Percentiles rank a stretch among this genome's conserved stretches.
phyloP scores from a whole-genome alignment of 64 coral and sea anemone species.

The Trachythela sp. region DNA sequence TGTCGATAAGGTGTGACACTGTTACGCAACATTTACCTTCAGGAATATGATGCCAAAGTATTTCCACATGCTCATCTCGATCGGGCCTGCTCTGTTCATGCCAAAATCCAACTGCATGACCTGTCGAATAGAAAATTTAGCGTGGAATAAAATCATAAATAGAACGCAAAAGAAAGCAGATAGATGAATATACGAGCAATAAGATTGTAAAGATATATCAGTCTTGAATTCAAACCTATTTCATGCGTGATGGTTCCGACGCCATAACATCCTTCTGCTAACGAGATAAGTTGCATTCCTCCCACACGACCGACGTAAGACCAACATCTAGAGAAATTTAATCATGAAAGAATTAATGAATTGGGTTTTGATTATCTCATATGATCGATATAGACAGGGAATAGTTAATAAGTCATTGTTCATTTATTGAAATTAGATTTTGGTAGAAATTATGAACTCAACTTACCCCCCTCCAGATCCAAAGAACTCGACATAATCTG shows the following conservation, averaged over 20 bases:
- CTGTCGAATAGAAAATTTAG: no score
- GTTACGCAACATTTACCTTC: slow-evolving; percentile 30
- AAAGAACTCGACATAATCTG: slow-evolving; percentile 75
- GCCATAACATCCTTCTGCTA: slow-evolving; percentile 50
- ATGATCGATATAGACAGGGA: neutral
- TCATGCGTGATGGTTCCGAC: slow-evolving; percentile 80
- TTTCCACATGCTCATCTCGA: slow-evolving; percentile 60
- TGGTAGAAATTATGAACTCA: neutral
- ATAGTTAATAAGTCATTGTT: no score
- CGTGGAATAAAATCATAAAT: no score
- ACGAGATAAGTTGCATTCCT: slow-evolving; percentile 77
- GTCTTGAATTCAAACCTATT: slow-evolving; percentile 46
- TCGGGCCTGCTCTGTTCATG: slow-evolving; percentile 84
- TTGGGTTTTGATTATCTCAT: neutral
- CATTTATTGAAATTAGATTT: no score
- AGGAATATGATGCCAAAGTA: slow-evolving; percentile 81
- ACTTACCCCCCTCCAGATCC: slow-evolving; percentile 57
- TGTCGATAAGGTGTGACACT: no score
- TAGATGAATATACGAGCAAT: neutral
- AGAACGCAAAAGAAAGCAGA: no score
- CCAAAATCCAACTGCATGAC: slow-evolving; percentile 86
- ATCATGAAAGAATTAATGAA: neutral
- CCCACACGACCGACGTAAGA: slow-evolving; percentile 85
- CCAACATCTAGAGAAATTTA: slow-evolving; percentile 57
- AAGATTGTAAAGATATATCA: neutral